phyloP scores from a whole-genome alignment of 2,113 vertebrate species.

The Vicugna pacos region DNA sequence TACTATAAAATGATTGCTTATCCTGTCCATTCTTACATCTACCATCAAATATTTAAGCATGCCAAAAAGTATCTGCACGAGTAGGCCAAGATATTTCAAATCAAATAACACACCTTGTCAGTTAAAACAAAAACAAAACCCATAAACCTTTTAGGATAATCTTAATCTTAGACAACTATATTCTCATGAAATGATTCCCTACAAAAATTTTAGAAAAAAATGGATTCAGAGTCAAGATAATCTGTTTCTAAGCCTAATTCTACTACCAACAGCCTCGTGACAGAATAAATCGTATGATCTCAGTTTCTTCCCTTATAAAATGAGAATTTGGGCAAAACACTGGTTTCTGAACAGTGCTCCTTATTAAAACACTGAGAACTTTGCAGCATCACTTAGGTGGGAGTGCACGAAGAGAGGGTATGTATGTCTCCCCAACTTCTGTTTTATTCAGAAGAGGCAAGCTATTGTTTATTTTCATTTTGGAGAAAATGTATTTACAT shows the following conservation, averaged over 20 bases:
- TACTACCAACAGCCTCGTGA: not conserved
- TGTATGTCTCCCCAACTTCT: not conserved
- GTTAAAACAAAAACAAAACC: not conserved
- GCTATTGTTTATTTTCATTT: not conserved
- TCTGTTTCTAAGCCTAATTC: conserved; percentile 6
- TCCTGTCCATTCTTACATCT: conserved; percentile 5
- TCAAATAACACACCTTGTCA: not conserved
- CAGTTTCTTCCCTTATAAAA: not conserved
- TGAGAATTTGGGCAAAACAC: not conserved
- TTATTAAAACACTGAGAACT: not conserved
- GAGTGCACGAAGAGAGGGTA: not conserved
- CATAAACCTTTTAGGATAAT: conserved; percentile 3
- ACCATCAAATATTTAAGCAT: conserved; percentile 27
- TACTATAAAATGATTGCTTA: conserved; percentile 47
- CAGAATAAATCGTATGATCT: not conserved
- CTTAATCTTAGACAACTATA: not conserved
- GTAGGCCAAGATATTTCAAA: conserved; percentile 28
- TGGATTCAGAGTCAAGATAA: not conserved
- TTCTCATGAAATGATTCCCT: not conserved
- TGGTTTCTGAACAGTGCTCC: not conserved
- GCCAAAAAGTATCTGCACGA: conserved; percentile 12
- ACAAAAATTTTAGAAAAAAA: not conserved
- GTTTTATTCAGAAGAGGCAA: not conserved
- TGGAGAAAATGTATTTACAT: not conserved
- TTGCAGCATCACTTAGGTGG: not conserved